A percentile compares a stretch with the other conserved stretches of the same genome.
Conservation (phyloP, 2,888 invertebrate genomes). For the Lasioglossum leucozonium region DNA sequence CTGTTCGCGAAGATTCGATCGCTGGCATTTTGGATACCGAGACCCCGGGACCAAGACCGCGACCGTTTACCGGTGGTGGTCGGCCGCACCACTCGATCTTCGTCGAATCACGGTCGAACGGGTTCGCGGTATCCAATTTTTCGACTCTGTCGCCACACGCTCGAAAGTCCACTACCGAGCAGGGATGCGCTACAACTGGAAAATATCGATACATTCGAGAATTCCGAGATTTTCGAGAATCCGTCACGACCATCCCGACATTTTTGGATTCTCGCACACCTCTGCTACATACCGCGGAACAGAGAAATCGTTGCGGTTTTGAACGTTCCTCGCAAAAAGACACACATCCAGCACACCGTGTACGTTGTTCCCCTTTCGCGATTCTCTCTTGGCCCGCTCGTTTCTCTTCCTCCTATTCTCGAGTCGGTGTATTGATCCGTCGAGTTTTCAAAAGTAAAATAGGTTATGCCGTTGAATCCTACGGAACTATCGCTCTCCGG, state of each 20-base stretch:
- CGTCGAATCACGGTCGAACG: background rate
- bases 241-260: no score
- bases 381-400: slow-evolving; percentile 40
- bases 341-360: slow-evolving; percentile 23
- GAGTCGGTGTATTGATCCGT: slow-evolving; percentile 54
- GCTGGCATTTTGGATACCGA: slow-evolving; percentile 74
- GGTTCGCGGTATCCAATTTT: background rate
- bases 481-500: slow-evolving; percentile 34
- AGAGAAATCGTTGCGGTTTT: background rate
- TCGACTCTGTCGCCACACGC: background rate
- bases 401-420: slow-evolving; percentile 55
- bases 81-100: background rate
- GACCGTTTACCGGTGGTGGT: background rate
- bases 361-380: slow-evolving; percentile 36
- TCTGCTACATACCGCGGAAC: background rate
- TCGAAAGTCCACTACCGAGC: background rate
- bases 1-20: slow-evolving; percentile 75
- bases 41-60: background rate
- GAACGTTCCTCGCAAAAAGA: background rate
- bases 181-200: background rate
- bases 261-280: background rate
- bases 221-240: background rate
- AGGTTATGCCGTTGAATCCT: slow-evolving; percentile 58
- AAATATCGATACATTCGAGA: background rate
- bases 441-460: slow-evolving; percentile 71